Percentiles rank a stretch among this genome's conserved stretches.
These are phyloP conservation scores for Andrena minutula DNA, from an alignment of 2,888 invertebrate species.

Conservation along the genomic window DNA sequence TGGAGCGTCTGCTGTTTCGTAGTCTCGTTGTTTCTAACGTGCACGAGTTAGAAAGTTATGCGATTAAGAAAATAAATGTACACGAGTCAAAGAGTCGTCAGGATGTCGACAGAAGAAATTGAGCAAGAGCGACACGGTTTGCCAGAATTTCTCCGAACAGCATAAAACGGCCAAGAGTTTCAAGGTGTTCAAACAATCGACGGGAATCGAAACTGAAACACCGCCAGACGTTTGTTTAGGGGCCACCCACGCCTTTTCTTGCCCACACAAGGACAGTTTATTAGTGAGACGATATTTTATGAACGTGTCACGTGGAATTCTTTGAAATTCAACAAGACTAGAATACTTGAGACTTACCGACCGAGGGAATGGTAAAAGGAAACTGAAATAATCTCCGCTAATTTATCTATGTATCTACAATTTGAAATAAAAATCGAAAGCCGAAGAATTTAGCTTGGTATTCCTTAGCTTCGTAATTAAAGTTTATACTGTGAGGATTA, in stretches of 20 bases:
- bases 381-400: no score
- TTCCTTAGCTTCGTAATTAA: background rate
- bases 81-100: constrained; percentile 3
- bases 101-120: constrained; percentile 51
- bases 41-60: constrained; percentile 30
- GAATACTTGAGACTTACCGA: background rate
- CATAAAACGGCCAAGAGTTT: constrained; percentile 52
- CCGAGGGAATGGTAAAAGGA: no score
- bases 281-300: background rate
- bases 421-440: no score
- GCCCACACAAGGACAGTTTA: background rate
- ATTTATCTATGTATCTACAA: no score
- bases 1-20: background rate
- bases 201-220: constrained; percentile 1
- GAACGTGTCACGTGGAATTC: background rate
- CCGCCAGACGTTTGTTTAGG: constrained; percentile 10
- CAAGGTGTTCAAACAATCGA: constrained; percentile 39
- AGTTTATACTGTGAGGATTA: background rate
- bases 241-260: background rate
- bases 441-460: background rate
- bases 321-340: background rate
- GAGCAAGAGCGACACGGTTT: constrained; percentile 33
- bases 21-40: background rate
- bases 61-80: background rate
- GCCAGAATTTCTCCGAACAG: constrained; percentile 68